A percentile compares a stretch with the other conserved stretches of the same genome.
phyloP scores from a whole-genome alignment of 2,113 vertebrate species.

The Crotalus tigris region DNA sequence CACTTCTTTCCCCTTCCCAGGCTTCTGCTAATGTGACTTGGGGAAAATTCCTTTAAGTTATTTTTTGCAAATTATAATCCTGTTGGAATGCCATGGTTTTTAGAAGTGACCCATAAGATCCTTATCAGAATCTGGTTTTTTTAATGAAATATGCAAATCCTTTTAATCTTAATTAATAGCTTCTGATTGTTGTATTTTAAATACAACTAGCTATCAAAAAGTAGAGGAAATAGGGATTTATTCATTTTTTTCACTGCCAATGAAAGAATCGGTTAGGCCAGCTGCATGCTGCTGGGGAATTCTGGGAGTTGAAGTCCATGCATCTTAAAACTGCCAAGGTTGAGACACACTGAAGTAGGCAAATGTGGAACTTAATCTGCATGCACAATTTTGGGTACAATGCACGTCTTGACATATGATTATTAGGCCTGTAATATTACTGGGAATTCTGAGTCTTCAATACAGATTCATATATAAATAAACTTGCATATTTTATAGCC shows the following conservation, averaged over 20 bases:
- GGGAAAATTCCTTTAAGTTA: background rate
- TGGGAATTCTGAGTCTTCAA: background rate
- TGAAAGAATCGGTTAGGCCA: background rate
- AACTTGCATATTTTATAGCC: background rate
- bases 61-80: background rate
- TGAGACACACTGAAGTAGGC: background rate
- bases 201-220: background rate
- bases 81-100: background rate
- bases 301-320: background rate
- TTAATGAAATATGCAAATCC: background rate
- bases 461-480: background rate
- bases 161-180: background rate
- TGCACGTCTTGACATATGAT: background rate
- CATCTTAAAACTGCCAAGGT: background rate
- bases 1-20: background rate
- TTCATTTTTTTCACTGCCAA: background rate
- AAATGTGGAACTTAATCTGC: background rate
- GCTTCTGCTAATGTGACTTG: background rate
- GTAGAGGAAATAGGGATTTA: background rate
- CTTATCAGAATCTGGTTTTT: background rate
- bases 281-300: background rate
- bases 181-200: background rate
- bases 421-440: background rate
- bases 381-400: background rate
- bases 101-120: background rate